Evolutionary conservation across 2,797 vertebrate species (phyloP).

Genomic region (Limosa lapponica): DNA sequence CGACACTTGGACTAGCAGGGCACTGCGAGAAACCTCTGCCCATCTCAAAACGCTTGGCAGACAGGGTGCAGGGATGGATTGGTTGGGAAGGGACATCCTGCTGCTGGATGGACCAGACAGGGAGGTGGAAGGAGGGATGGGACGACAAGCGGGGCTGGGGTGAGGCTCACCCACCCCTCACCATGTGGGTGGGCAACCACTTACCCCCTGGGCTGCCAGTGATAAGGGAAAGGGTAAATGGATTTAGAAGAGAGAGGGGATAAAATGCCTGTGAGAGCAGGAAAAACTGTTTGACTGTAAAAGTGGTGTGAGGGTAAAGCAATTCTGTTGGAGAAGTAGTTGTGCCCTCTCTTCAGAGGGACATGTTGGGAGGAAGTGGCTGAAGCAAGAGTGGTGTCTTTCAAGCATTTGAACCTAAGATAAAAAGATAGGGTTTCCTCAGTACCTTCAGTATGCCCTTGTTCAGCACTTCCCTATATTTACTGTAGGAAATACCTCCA

Average conservation of each 20-base stretch:
- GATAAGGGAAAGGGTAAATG: neutral
- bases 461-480: slow-evolving; percentile 42
- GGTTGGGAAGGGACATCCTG: neutral
- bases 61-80: fast-evolving
- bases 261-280: neutral
- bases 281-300: neutral
- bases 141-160: neutral
- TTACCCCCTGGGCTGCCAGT: fast-evolving
- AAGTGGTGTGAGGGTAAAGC: neutral
- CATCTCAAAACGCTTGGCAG: neutral
- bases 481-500: slow-evolving; percentile 62
- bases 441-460: slow-evolving; percentile 37
- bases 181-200: fast-evolving
- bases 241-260: neutral
- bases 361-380: neutral
- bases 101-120: neutral
- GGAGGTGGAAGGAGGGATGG: fast-evolving
- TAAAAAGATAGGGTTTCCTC: slow-evolving; percentile 50
- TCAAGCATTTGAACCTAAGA: slow-evolving; percentile 37
- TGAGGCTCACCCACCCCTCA: neutral
- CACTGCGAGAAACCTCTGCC: fast-evolving
- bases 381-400: neutral
- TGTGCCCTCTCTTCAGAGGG: neutral
- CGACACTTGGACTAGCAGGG: neutral
- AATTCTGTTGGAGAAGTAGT: neutral